phyloP scores from a whole-genome alignment of 2,113 vertebrate genomes.

The Ammodytes dubius region DNA sequence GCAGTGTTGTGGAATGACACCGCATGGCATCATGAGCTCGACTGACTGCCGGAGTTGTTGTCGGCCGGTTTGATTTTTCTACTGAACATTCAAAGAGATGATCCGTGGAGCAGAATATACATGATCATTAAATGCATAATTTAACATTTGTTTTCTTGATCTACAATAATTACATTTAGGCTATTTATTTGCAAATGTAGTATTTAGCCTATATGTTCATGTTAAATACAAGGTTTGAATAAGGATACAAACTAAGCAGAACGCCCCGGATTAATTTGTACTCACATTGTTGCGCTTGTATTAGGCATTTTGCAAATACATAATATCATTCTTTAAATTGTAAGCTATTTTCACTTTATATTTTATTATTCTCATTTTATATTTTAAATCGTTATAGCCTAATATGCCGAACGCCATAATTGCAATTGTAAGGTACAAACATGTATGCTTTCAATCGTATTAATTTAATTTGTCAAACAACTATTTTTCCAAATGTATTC shows the following conservation, averaged over 20 bases:
- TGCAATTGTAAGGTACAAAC: background rate
- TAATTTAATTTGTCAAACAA: background rate
- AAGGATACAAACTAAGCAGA: background rate
- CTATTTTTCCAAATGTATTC: background rate
- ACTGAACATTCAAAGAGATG: background rate
- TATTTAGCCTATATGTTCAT: background rate
- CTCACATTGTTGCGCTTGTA: background rate
- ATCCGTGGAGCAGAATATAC: background rate
- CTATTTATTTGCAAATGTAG: background rate
- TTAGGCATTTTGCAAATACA: background rate
- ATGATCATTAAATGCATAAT: background rate
- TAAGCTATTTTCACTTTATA: background rate
- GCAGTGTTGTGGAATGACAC: constrained; percentile 77
- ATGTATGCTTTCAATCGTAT: background rate
- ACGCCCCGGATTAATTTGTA: background rate
- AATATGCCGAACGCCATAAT: background rate
- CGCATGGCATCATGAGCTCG: constrained; percentile 57
- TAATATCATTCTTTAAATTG: background rate
- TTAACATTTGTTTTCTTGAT: background rate
- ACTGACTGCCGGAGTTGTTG: constrained; percentile 47
- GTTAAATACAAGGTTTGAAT: background rate
- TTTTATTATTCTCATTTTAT: background rate
- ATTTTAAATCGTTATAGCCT: background rate
- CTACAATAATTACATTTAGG: background rate
- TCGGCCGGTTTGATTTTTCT: constrained; percentile 37